These are phyloP conservation scores for Arvicanthis niloticus DNA, from an alignment of 2,113 vertebrate species.

Conservation along the genomic window DNA sequence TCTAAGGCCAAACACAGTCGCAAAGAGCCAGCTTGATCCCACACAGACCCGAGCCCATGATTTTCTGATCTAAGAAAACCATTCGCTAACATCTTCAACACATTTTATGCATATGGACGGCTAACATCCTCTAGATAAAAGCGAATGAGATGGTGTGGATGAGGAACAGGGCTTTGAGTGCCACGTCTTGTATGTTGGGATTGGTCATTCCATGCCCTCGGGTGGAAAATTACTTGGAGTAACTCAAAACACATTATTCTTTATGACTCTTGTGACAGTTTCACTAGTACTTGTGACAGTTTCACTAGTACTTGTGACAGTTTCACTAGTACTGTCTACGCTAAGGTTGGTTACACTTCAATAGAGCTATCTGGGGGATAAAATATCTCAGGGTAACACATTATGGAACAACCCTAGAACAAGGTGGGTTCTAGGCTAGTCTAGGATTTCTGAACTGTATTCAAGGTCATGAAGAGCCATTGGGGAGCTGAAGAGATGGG, in stretches of 20 bases:
- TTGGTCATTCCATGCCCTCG: not conserved
- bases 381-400: not conserved
- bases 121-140: not conserved
- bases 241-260: not conserved
- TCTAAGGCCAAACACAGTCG: not conserved
- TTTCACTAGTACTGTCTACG: not conserved
- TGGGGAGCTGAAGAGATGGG: not conserved
- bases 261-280: not conserved
- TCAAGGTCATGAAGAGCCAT: not conserved
- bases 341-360: not conserved
- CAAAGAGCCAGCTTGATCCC: constrained; percentile 3
- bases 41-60: not conserved
- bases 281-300: not conserved
- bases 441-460: not conserved
- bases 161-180: not conserved
- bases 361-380: not conserved
- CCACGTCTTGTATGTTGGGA: not conserved
- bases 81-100: constrained; percentile 13
- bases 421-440: not conserved
- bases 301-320: no score
- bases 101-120: not conserved
- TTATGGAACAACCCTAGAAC: not conserved
- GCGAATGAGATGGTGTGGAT: fast-evolving
- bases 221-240: not conserved
- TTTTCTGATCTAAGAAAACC: constrained; percentile 18